These are phyloP conservation scores for Phalacrocorax pelagicus DNA, from an alignment of 2,113 vertebrate genomes.

Conservation along the genomic window DNA sequence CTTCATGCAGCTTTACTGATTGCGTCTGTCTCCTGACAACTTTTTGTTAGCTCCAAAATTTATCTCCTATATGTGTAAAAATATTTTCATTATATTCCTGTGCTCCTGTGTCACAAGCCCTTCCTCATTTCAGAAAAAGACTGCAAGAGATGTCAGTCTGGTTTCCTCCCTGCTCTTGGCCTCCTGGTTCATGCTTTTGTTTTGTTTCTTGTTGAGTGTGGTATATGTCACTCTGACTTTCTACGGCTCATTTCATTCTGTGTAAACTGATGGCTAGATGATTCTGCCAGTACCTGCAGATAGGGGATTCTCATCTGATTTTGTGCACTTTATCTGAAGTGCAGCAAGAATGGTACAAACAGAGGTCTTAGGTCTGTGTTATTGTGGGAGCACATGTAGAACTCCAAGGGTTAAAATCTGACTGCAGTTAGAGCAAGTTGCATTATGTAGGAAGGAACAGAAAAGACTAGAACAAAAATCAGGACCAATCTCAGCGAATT, in stretches of 20 bases:
- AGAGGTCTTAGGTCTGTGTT: not conserved
- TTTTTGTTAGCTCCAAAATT: not conserved
- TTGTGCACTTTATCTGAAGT: not conserved
- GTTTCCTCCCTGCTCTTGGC: not conserved
- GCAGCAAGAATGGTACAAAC: not conserved
- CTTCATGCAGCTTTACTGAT: not conserved
- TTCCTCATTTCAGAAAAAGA: not conserved
- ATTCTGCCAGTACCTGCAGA: not conserved
- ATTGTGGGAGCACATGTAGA: not conserved
- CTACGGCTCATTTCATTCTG: not conserved
- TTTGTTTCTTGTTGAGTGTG: not conserved
- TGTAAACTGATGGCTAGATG: not conserved
- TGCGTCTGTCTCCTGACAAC: not conserved
- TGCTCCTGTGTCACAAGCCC: not conserved
- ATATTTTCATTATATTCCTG: not conserved
- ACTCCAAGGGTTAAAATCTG: not conserved
- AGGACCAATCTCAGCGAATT: not conserved
- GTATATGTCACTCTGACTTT: not conserved
- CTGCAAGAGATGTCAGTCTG: not conserved
- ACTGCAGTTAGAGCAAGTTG: not conserved
- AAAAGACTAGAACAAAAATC: not conserved
- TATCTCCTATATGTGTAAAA: not conserved
- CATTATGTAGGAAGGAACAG: not conserved
- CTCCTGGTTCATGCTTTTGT: not conserved
- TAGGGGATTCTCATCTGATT: not conserved